Evolutionary conservation across 2,888 invertebrate genomes (phyloP).

Genomic region (Zootermopsis nevadensis): DNA sequence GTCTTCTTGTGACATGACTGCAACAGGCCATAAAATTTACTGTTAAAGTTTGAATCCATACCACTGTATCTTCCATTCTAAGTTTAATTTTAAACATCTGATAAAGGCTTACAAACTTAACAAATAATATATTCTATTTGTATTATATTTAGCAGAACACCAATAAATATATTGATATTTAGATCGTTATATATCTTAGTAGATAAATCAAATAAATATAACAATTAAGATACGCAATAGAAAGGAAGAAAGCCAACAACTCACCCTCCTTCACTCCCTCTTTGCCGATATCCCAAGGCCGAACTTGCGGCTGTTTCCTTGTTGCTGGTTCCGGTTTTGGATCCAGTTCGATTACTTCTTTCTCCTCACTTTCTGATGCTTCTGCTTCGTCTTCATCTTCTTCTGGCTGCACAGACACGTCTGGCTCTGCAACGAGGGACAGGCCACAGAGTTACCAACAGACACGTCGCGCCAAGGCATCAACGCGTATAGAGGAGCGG

Average conservation of each 20-base stretch:
- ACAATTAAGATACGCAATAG: background rate
- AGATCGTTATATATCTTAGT: too few relatives aligned
- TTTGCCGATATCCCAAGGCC: slow-evolving; percentile 82
- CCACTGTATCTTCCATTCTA: too few relatives aligned
- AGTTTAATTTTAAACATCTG: too few relatives aligned
- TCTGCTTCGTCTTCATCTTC: slow-evolving; percentile 54
- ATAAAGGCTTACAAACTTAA: too few relatives aligned
- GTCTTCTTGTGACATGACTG: slow-evolving; percentile 79
- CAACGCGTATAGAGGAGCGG: too few relatives aligned
- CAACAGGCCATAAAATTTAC: slow-evolving; percentile 40
- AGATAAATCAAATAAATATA: background rate
- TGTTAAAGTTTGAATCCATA: too few relatives aligned
- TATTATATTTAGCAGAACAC: too few relatives aligned
- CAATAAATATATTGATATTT: too few relatives aligned
- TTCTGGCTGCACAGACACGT: slow-evolving; percentile 24
- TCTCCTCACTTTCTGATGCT: slow-evolving; percentile 50
- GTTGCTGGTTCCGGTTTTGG: background rate
- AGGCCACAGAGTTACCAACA: too few relatives aligned
- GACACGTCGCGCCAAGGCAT: too few relatives aligned
- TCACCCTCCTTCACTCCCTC: slow-evolving; percentile 64
- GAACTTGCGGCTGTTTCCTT: slow-evolving; percentile 65
- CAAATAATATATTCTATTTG: too few relatives aligned
- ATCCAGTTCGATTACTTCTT: slow-evolving; percentile 50
- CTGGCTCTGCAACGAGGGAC: slow-evolving; percentile 48
- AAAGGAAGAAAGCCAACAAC: background rate